Evolutionary conservation across 1,140 invertebrate species (phyloP).

Genomic region (Pseudomyrmex flavicornis): DNA sequence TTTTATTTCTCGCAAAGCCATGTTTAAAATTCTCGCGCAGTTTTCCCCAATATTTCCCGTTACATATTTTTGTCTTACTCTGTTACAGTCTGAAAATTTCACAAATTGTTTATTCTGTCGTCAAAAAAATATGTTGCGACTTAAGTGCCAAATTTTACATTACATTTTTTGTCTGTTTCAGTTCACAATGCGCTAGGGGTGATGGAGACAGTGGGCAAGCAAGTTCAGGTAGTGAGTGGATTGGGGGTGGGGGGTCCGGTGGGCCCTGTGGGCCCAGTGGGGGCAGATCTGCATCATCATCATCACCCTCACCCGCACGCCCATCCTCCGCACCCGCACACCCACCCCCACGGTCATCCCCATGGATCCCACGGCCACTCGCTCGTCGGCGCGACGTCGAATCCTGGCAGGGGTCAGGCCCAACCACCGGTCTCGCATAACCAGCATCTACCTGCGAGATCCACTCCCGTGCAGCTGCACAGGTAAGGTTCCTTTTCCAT

Average conservation of each 20-base stretch:
- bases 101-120: not conserved
- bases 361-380: constrained; percentile 82
- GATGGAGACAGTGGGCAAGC: constrained; percentile 84
- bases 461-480: constrained; percentile 82
- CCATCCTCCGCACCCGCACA: constrained; percentile 81
- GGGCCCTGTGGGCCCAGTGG: constrained; percentile 79
- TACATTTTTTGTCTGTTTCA: constrained; percentile 72
- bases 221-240: constrained; percentile 84
- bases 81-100: not conserved
- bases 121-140: not conserved
- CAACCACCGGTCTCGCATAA: constrained; percentile 83
- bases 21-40: not conserved
- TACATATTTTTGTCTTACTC: not conserved
- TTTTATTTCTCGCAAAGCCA: not conserved
- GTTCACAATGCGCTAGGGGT: constrained; percentile 84
- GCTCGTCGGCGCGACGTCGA: constrained; percentile 80
- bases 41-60: not conserved
- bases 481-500: constrained; percentile 73
- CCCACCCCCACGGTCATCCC: constrained; percentile 81
- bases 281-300: constrained; percentile 83
- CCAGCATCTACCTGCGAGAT: constrained; percentile 83
- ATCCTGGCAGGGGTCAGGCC: constrained; percentile 80
- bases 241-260: constrained; percentile 83
- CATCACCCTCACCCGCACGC: constrained; percentile 82
- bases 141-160: not conserved